A percentile compares a stretch with the other conserved stretches of the same genome.
Conservation (phyloP, 92 coral and sea anemone species). For the Porites evermanni region DNA sequence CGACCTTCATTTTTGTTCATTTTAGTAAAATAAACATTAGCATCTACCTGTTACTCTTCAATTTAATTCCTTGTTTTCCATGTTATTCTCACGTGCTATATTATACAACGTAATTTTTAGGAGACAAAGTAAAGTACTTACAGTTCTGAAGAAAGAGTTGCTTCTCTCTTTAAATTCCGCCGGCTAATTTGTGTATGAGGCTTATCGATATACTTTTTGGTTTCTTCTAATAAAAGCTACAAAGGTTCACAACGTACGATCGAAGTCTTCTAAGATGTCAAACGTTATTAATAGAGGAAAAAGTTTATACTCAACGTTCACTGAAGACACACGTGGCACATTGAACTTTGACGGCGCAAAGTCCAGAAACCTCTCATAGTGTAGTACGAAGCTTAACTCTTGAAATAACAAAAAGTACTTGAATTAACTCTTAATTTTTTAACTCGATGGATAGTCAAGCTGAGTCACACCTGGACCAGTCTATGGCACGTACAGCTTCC, state of each 20-base stretch:
- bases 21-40: no score
- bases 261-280: not conserved
- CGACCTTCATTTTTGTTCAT: no score
- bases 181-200: not conserved
- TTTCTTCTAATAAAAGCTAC: not conserved
- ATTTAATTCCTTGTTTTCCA: not conserved
- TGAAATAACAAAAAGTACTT: not conserved
- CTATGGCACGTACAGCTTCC: not conserved
- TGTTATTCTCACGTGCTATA: not conserved
- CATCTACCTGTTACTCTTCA: no score
- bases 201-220: not conserved
- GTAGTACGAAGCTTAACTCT: not conserved
- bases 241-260: conserved; percentile 10
- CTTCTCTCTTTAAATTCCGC: not conserved
- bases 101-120: no score
- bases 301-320: not conserved
- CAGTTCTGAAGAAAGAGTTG: not conserved
- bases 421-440: not conserved
- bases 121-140: not conserved
- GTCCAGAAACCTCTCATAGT: conserved; percentile 10
- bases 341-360: conserved; percentile 10
- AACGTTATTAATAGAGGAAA: conserved; percentile 32
- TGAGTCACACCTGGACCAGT: not conserved
- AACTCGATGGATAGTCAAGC: not conserved
- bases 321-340: conserved; percentile 13